Evolutionary conservation across 2,113 vertebrate species (phyloP).

Genomic region (Solea solea): DNA sequence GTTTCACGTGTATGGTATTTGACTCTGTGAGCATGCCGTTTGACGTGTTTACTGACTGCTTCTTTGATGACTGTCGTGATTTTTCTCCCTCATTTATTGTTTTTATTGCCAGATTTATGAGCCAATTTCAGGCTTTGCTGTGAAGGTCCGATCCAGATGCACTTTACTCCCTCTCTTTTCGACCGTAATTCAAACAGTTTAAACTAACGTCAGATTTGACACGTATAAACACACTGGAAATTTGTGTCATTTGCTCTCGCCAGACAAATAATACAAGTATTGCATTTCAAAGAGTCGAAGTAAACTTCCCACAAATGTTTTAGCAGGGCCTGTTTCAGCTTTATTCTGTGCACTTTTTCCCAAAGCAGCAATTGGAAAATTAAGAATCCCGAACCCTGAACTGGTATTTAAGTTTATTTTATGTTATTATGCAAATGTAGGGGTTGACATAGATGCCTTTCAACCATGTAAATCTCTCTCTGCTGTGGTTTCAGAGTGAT

Average conservation of each 20-base stretch:
- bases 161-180: slow-evolving; percentile 16
- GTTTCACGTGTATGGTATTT: slow-evolving; percentile 54
- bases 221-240: neutral
- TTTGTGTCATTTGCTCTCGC: slow-evolving; percentile 22
- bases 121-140: slow-evolving; percentile 12
- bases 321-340: slow-evolving; percentile 2
- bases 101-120: slow-evolving; percentile 21
- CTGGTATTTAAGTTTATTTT: neutral
- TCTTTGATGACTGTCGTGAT: slow-evolving; percentile 27
- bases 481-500: neutral
- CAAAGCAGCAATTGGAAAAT: slow-evolving; percentile 28
- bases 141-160: slow-evolving; percentile 25
- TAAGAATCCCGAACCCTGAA: neutral
- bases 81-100: slow-evolving; percentile 36
- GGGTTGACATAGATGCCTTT: slow-evolving; percentile 2
- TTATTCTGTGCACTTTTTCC: slow-evolving; percentile 19
- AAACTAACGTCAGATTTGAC: slow-evolving; percentile 33
- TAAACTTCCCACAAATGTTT: slow-evolving; percentile 34
- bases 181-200: slow-evolving; percentile 21
- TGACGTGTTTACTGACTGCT: slow-evolving; percentile 22
- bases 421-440: slow-evolving; percentile 11
- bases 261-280: slow-evolving; percentile 3
- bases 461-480: slow-evolving; percentile 10
- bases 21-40: slow-evolving; percentile 26
- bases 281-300: slow-evolving; percentile 26